Evolutionary conservation across 2,797 vertebrate species (phyloP), one percentile per base, ranked within the genome.

Genomic region (Phrynocephalus guinanensis): DNA sequence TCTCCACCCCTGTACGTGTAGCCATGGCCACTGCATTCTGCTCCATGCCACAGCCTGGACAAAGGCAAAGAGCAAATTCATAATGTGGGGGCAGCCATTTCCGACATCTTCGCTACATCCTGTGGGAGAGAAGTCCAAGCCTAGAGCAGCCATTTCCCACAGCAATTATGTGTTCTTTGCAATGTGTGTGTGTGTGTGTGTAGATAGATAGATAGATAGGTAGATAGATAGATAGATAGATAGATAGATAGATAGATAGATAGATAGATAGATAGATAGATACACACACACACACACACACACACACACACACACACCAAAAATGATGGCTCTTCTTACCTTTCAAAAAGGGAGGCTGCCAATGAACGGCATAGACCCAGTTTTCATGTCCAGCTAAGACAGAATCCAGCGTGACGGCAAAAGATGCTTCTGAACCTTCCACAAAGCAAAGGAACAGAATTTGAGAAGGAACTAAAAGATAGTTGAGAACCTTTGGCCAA

Each of bases 321-420:
- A 56, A 85, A 67, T 26, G 56, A 50, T 68, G 79, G 33, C 68
- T 83, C 2, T 48, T 33, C 89, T 94, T 97, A 99, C 99, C 98
- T 98, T 96, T 97, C 88, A 89, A 94, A 95, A 96, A 93, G 0
- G 98, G 94, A 92, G 98, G 98, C 81, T 99, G 98, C 99, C 99
- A 99, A 94, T 99, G 98, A 91, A 98, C 95, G 60, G 98, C 98
- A 89, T 98, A 98, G 52, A 99, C 98, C 98, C 98, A 98, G 95
- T 98, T 99, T 95, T 99, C 99, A 87, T 99, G 99, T 81, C 99
- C 99, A 84, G 99, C 98, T 95, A 99, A 95, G 5, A 99, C 98
- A 0, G 98, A 98, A 95, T 99, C 99, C 92, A 99, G 95, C 85
- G 96, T 97, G 93, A 98, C 91, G 0, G 98, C 98, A 78, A 97